A percentile compares a stretch with the other conserved stretches of the same genome.
phyloP scores from a whole-genome alignment of 2,797 vertebrate species.

The Garrulus glandarius region DNA sequence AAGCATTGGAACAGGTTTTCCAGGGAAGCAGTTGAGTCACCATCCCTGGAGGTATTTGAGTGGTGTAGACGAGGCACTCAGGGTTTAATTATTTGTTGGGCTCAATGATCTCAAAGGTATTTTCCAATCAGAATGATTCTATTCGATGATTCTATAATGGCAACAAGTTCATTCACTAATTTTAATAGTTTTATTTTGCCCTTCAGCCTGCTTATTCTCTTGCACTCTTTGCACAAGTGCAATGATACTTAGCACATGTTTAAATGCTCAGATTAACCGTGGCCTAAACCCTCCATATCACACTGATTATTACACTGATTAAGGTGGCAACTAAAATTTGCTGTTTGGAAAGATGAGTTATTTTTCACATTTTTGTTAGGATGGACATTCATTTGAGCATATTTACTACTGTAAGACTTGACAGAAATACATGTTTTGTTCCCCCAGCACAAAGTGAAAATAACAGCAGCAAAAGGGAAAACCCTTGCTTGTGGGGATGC shows the following conservation, averaged over 20 bases:
- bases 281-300: neutral
- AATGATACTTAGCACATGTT: neutral
- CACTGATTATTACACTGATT: neutral
- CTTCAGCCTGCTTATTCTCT: conserved; percentile 15
- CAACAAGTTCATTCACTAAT: neutral
- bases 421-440: neutral
- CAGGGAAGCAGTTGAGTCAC: neutral
- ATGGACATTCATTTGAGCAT: neutral
- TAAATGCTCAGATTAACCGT: neutral
- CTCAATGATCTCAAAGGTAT: neutral
- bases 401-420: neutral
- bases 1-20: neutral
- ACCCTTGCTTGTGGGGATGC: neutral
- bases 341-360: neutral
- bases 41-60: neutral
- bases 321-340: neutral
- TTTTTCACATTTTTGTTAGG: neutral
- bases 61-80: accelerated
- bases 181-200: neutral
- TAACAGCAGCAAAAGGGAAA: neutral
- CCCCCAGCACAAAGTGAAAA: neutral
- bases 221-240: neutral
- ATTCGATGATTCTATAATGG: neutral
- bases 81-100: neutral
- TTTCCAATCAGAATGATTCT: neutral